Conservation (phyloP, 2,797 vertebrate genomes). For the Malurus splendens region DNA sequence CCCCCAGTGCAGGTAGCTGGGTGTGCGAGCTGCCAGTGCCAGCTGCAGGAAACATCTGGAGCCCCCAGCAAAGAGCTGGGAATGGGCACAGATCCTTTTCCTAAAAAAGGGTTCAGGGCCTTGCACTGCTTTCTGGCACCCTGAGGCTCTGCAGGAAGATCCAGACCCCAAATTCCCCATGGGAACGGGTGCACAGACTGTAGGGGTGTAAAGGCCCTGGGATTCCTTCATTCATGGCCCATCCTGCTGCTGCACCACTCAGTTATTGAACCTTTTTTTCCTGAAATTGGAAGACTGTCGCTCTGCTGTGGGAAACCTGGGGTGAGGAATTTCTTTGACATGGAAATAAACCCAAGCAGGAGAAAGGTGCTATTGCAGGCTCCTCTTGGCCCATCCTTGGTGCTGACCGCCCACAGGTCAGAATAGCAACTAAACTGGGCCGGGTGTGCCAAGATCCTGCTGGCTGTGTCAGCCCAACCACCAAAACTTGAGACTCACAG, state of each 20-base stretch:
- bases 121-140: neutral
- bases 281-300: neutral
- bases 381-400: neutral
- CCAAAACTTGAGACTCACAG: neutral
- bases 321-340: neutral
- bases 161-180: neutral
- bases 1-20: neutral
- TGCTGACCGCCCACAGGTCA: neutral
- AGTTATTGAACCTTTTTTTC: neutral
- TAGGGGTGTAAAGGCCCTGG: neutral
- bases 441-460: neutral
- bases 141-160: neutral
- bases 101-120: neutral
- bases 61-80: neutral
- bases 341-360: neutral
- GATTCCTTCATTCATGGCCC: accelerated
- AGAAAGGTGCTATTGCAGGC: neutral
- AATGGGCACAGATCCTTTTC: neutral
- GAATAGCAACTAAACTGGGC: neutral
- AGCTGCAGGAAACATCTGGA: neutral
- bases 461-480: neutral
- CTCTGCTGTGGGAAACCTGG: neutral
- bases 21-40: neutral
- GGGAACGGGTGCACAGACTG: neutral
- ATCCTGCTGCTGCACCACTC: neutral